Conservation (phyloP, 2,797 vertebrate species). For the Amniataba percoides region DNA sequence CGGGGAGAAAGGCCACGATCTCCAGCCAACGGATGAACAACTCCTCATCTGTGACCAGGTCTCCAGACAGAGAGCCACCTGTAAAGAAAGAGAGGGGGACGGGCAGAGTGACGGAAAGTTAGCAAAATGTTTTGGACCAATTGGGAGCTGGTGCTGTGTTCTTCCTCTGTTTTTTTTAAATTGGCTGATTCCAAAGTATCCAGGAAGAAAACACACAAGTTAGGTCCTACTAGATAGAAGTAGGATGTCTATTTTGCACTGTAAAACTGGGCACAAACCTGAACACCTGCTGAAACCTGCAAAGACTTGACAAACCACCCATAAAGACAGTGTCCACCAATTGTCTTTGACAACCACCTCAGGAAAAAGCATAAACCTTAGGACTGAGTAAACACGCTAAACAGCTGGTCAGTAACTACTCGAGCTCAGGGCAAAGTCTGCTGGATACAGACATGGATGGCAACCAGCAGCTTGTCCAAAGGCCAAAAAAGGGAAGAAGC, state of each 20-base stretch:
- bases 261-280: background rate
- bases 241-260: background rate
- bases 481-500: no score
- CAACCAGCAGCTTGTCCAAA: no score
- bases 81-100: background rate
- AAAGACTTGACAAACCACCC: conserved; percentile 1
- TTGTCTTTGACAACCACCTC: background rate
- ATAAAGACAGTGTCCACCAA: background rate
- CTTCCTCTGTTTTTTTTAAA: conserved; percentile 8
- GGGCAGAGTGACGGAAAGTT: background rate
- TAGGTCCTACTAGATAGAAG: background rate
- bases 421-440: no score
- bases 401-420: no score
- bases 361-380: background rate
- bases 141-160: background rate
- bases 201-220: background rate
- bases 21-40: conserved; percentile 93
- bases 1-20: conserved; percentile 91
- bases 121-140: background rate
- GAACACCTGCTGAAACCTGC: background rate
- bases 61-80: conserved; percentile 89
- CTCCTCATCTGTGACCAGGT: conserved; percentile 85
- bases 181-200: background rate
- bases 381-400: background rate
- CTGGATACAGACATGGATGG: no score